phyloP scores from a whole-genome alignment of 53 echinoderm and acorn worm genomes.

The Antedon mediterranea region DNA sequence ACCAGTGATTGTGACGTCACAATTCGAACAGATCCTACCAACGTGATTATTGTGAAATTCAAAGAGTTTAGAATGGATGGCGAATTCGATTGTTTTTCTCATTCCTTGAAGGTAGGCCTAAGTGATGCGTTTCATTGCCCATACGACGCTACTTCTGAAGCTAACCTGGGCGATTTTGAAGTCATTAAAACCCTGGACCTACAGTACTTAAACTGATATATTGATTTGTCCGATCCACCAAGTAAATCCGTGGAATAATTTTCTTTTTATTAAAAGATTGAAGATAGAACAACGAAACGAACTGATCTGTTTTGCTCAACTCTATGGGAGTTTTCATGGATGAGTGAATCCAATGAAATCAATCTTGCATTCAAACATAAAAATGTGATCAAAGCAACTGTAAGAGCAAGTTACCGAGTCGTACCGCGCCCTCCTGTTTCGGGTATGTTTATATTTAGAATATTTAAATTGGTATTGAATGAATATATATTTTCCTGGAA shows the following conservation, averaged over 20 bases:
- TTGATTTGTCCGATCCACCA: too few relatives aligned
- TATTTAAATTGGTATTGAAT: too few relatives aligned
- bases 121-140: too few relatives aligned
- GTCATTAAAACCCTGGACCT: too few relatives aligned
- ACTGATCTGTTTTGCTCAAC: not conserved
- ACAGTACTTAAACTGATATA: too few relatives aligned
- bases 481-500: too few relatives aligned
- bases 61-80: not conserved
- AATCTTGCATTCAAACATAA: not conserved
- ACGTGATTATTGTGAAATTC: slow-evolving; percentile 15
- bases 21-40: slow-evolving; percentile 15
- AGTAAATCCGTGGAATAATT: too few relatives aligned
- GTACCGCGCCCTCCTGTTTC: not conserved
- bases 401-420: not conserved
- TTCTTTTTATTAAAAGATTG: not conserved
- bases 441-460: too few relatives aligned
- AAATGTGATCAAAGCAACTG: not conserved
- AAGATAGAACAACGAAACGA: not conserved
- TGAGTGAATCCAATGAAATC: slow-evolving; percentile 4
- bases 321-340: not conserved
- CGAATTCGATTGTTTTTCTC: not conserved
- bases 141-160: too few relatives aligned
- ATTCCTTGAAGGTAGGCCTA: not conserved
- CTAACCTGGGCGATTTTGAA: too few relatives aligned
- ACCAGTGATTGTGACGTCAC: slow-evolving; percentile 21